Base-by-base conservation (phyloP, 1,140 invertebrate species). In the Anastrepha obliqua region DNA sequence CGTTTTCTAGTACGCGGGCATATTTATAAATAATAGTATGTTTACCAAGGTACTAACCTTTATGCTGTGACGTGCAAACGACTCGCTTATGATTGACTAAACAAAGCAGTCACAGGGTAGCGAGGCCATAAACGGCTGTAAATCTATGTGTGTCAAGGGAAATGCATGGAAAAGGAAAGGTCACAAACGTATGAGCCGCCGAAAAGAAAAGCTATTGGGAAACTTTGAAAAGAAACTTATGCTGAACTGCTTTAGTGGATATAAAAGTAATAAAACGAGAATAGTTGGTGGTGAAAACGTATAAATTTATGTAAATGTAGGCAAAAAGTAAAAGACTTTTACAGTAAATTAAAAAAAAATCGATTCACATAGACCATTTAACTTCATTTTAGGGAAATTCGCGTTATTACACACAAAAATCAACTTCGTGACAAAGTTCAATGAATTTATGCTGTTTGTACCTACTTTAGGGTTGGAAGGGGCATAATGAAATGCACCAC, bases 81-180 rank as follows among this genome's bases (percentile, higher is more conserved):
- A 47, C 44, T 47, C 44, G 44, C 13, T 47, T 74, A 74, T 74
- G 67, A 44, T 17, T 74, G 42, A 74, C 67, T 74, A 44, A 74
- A 74, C 4, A n/a, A 4, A 74, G 42, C 39, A 2, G 4, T 44
- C 42, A 47, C 8, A 70, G 7, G 8, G 64, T 42, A 2, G 42
- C 67, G 42, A 74, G 42, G 42, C 15, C 42, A 17, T 47, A 74
- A 74, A 74, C 6, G 67, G 0, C 42, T 17, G 13, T 7, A 15
- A 74, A 74, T 17, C 67, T 74, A 47, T 74, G 67, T 74, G 39
- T 74, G 67, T 74, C 67, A 74, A 74, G 67, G 67, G 42, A 74
- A 6, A 42, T 39, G 42, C 42, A 62, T n/a, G 42, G 42, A 74
- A 74, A 47, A 39, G 67, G 65, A 70, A 70, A 44, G 42, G 67